phyloP scores from a whole-genome alignment of 2,113 vertebrate species.

The Bos indicus region DNA sequence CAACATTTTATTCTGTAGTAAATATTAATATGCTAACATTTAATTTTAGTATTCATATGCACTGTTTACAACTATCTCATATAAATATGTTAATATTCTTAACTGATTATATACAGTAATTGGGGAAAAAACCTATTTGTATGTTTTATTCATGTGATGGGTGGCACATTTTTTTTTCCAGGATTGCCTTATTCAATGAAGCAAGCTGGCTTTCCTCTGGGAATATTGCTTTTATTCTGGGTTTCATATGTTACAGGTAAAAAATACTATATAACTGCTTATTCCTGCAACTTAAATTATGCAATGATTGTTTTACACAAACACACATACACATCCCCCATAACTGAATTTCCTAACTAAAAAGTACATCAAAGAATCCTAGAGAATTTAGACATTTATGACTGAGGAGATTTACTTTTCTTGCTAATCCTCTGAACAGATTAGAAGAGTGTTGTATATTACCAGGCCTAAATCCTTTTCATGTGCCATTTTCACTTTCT shows the following conservation, averaged over 20 bases:
- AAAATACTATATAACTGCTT: neutral
- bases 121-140: neutral
- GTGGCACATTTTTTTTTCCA: slow-evolving; percentile 73
- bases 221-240: slow-evolving; percentile 87
- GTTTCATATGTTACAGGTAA: slow-evolving; percentile 92
- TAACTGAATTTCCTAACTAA: slow-evolving; percentile 44
- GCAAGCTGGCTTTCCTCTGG: slow-evolving; percentile 93
- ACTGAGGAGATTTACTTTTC: slow-evolving; percentile 53
- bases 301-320: neutral
- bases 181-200: slow-evolving; percentile 95
- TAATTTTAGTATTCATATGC: neutral
- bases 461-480: slow-evolving; percentile 59
- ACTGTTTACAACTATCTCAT: neutral
- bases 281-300: neutral
- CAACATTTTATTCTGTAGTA: neutral
- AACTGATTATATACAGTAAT: neutral
- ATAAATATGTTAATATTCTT: neutral
- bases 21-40: neutral
- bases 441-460: slow-evolving; percentile 59
- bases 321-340: neutral
- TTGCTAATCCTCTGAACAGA: slow-evolving; percentile 63
- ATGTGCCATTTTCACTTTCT: slow-evolving; percentile 51
- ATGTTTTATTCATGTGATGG: neutral
- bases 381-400: slow-evolving; percentile 44
- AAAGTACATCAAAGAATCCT: slow-evolving; percentile 22